Conservation (phyloP, 2,797 vertebrate genomes). For the Pangasius mekongensis region DNA sequence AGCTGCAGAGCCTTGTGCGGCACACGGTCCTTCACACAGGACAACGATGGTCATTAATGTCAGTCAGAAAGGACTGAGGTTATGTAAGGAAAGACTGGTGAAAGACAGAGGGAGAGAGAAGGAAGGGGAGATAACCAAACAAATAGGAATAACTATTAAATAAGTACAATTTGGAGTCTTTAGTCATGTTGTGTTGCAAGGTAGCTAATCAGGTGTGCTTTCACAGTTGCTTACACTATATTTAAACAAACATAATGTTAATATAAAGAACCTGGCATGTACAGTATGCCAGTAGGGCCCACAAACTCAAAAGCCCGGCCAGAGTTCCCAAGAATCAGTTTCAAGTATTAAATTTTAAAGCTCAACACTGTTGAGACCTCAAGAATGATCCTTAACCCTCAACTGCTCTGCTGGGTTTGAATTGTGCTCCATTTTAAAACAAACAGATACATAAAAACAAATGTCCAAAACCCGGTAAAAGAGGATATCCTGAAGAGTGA, state of each 20-base stretch:
- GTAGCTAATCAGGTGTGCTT: background rate
- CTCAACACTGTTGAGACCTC: background rate
- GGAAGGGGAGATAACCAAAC: background rate
- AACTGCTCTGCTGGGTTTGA: background rate
- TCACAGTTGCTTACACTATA: background rate
- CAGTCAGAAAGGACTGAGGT: background rate
- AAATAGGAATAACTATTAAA: slow-evolving; percentile 1
- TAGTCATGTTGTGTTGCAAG: background rate
- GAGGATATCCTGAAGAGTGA: background rate
- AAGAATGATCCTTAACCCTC: background rate
- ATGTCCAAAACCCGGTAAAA: background rate
- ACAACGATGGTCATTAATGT: background rate
- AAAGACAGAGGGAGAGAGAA: background rate
- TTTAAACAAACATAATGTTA: background rate
- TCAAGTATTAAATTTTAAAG: background rate
- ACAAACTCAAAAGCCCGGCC: background rate
- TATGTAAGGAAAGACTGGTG: background rate
- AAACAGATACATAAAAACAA: background rate
- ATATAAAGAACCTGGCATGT: background rate
- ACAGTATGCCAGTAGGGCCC: background rate
- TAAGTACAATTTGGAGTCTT: background rate
- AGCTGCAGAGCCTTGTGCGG: background rate
- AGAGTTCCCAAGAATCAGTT: background rate
- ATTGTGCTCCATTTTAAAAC: background rate
- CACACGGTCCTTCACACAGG: background rate